Percentiles rank a stretch among this genome's conserved stretches.
Conservation (phyloP, 2,888 invertebrate genomes). For the Cistogaster globosa region DNA sequence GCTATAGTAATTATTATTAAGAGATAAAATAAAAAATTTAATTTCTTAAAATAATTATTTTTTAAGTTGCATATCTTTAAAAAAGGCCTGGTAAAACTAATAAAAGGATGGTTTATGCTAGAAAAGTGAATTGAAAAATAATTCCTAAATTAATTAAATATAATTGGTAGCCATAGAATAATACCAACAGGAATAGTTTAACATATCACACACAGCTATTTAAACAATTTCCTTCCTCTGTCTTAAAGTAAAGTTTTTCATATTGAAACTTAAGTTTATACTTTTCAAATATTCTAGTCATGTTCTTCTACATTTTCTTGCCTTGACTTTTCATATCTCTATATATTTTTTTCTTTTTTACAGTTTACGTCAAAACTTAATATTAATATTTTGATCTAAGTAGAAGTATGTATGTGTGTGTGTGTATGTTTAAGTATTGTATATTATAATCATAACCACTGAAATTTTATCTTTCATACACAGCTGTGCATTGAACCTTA, state of each 20-base stretch:
- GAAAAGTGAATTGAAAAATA: background rate
- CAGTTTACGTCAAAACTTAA: constrained; percentile 55
- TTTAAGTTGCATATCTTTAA: no score
- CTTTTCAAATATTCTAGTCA: constrained; percentile 57
- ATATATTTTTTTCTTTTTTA: background rate
- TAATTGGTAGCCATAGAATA: constrained; percentile 3
- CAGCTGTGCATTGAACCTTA: constrained; percentile 78
- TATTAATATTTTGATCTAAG: constrained; percentile 61
- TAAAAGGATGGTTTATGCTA: no score
- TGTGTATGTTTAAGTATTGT: constrained; percentile 20
- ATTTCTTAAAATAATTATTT: no score
- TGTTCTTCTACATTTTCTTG: constrained; percentile 28
- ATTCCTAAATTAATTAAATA: background rate
- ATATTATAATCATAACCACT: constrained; percentile 66
- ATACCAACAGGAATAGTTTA: background rate
- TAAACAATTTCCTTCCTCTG: constrained; percentile 5
- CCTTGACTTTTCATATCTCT: constrained; percentile 49
- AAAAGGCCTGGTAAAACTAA: no score
- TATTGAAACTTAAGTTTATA: constrained; percentile 23
- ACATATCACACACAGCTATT: background rate
- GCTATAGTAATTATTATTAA: no score
- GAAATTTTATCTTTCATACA: constrained; percentile 71
- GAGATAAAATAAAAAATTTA: no score
- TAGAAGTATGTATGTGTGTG: constrained; percentile 4
- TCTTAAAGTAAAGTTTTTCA: constrained; percentile 3